A percentile compares a stretch with the other conserved stretches of the same genome.
phyloP scores from a whole-genome alignment of 1,140 invertebrate species.

The Scaptodrosophila lebanonensis region DNA sequence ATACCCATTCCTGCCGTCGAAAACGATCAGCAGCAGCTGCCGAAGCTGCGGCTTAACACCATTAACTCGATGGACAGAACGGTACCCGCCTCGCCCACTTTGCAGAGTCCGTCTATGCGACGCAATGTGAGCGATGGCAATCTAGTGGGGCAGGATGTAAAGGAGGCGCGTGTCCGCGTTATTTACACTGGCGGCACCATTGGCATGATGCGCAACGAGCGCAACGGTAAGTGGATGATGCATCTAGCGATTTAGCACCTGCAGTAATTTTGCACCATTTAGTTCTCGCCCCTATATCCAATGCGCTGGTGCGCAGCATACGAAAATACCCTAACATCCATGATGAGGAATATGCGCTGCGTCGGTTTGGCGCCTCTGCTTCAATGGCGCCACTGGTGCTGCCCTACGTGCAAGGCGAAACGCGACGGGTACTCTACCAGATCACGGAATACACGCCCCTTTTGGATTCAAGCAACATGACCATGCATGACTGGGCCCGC shows the following conservation, averaged over 20 bases:
- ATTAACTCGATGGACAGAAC: constrained; percentile 22
- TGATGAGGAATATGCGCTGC: constrained; percentile 81
- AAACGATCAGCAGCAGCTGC: too few species aligned
- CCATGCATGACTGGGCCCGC: constrained; percentile 91
- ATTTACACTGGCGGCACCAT: constrained; percentile 94
- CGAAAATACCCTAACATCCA: constrained; percentile 85
- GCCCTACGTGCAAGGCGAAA: constrained; percentile 79
- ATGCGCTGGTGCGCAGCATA: constrained; percentile 81
- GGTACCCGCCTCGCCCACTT: constrained; percentile 41
- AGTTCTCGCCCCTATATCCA: constrained; percentile 82
- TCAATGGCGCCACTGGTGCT: constrained; percentile 81
- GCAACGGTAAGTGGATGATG: constrained; percentile 80
- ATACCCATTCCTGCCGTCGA: constrained; percentile 22
- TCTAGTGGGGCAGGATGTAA: constrained; percentile 48
- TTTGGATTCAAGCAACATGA: constrained; percentile 96
- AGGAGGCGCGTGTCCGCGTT: constrained; percentile 83
- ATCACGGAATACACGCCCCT: constrained; percentile 92
- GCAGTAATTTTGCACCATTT: neutral
- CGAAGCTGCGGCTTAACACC: constrained; percentile 1
- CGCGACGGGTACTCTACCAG: constrained; percentile 84
- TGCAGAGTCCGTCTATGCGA: constrained; percentile 46
- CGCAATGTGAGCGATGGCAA: constrained; percentile 64
- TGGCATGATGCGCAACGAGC: constrained; percentile 87
- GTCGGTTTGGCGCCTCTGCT: constrained; percentile 78
- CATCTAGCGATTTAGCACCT: neutral